Base-by-base conservation (phyloP, 2,113 vertebrate genomes). In the Aplodontia rufa region DNA sequence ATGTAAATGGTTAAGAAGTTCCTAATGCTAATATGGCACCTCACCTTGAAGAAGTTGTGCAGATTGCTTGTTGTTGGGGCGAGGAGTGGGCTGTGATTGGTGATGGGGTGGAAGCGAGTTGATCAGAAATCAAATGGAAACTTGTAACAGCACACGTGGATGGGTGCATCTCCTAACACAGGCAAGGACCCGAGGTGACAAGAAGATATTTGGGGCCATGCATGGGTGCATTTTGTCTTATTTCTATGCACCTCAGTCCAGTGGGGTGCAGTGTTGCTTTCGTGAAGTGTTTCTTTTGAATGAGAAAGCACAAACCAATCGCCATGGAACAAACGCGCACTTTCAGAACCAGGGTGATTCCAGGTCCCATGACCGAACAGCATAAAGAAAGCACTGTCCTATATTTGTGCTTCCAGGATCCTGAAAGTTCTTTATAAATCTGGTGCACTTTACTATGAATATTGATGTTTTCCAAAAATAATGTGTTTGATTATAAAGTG, bases 381-480 rank as follows among this genome's bases (percentile, higher is more conserved):
- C 35, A 8, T 42, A 42, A 82, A 80, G 58, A 82, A 62, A 76
- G 47, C 79, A 32, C 12, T 22, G 26, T 66, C 24, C 64, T 60
- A 83, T 49, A 40, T 85, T 62, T 90, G 7, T n/a, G 51, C 42
- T 78, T 42, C 58, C 20, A 58, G 40, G 64, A 32, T 75, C 75
- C 64, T 35, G n/a, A 40, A 66, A n/a, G 51, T 75, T 66, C 84
- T 84, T 91, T 28, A 3, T 78, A 90, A 74, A 8, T 87, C 87
- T 82, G 68, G 37, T 4, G 1, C 40, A 82, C 58, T 49, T 83
- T 74, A 81, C 37, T 32, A 45, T 58, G 37, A 88, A 20, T 84
- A 72, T 22, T 42, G 55, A 58, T 81, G 37, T 82, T 93, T 95
- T 93, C 42, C 49, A 49, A 49, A 96, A 88, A 53, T 45, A 40